These are phyloP conservation scores for Passer domesticus DNA, from an alignment of 2,113 vertebrate genomes.

Conservation along the genomic window DNA sequence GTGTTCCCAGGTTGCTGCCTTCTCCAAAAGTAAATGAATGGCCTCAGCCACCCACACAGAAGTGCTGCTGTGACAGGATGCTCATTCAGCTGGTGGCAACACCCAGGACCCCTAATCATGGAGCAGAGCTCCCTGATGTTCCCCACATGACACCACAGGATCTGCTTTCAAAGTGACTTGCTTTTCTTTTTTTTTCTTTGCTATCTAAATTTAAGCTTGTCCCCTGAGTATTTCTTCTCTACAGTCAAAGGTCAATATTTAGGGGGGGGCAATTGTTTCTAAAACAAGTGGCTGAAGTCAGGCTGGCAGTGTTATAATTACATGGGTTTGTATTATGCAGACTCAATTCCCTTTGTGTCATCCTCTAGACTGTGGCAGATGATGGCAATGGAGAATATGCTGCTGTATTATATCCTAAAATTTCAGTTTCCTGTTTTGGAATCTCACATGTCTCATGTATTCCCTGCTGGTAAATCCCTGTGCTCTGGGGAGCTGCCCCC, in stretches of 20 bases:
- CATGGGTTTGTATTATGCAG: background rate
- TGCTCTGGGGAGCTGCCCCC: constrained; percentile 28
- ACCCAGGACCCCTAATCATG: background rate
- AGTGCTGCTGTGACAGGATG: background rate
- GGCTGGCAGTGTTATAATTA: background rate
- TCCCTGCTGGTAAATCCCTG: background rate
- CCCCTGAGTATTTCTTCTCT: background rate
- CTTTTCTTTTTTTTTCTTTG: background rate
- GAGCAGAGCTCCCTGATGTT: background rate
- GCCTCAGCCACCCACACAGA: background rate
- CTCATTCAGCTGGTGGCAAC: background rate
- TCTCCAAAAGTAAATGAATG: background rate
- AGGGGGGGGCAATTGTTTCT: background rate
- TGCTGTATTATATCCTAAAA: background rate
- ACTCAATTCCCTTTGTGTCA: background rate
- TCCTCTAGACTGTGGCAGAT: background rate
- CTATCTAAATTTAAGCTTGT: constrained; percentile 2
- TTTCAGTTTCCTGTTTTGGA: constrained; percentile 9
- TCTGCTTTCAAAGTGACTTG: background rate
- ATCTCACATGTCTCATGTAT: background rate
- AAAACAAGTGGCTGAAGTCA: background rate
- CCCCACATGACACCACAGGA: rapidly evolving
- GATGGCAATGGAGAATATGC: background rate
- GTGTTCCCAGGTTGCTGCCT: background rate
- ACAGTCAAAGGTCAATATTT: background rate